Evolutionary conservation across 2,797 vertebrate genomes (phyloP).

Genomic region (Sebastolobus altivelis): DNA sequence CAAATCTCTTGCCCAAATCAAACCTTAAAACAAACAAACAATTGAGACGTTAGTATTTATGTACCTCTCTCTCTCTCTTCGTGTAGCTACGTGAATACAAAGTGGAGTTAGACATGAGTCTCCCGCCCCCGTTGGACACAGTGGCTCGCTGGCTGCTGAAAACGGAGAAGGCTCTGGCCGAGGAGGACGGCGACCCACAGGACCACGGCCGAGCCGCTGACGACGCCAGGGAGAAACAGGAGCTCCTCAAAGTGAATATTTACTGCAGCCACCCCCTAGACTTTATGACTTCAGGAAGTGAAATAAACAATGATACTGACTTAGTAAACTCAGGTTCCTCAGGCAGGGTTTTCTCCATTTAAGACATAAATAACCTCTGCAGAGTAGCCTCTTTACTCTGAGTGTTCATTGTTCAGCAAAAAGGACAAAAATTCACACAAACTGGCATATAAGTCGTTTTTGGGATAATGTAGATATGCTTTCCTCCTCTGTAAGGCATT

Average conservation of each 20-base stretch:
- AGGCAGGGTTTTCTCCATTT: background rate
- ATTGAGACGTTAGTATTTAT: background rate
- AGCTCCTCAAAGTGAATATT: constrained; percentile 87
- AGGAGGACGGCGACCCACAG: constrained; percentile 82
- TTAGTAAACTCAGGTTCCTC: background rate
- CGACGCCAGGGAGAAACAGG: constrained; percentile 84
- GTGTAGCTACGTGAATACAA: constrained; percentile 88
- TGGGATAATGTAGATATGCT: background rate
- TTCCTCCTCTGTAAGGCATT: background rate
- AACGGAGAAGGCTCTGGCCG: constrained; percentile 82
- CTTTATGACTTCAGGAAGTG: background rate
- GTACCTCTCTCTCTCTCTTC: background rate
- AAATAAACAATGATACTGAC: background rate
- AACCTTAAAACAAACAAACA: too few species aligned
- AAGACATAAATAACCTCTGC: background rate
- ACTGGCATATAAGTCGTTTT: background rate
- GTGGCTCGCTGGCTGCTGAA: constrained; percentile 90
- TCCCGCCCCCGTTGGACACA: constrained; percentile 86
- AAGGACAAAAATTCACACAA: background rate
- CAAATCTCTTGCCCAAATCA: too few species aligned
- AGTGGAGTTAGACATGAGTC: constrained; percentile 83
- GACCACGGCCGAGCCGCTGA: constrained; percentile 83
- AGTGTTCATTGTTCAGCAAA: background rate
- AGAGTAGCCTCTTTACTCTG: background rate
- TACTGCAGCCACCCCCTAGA: background rate